A percentile compares a stretch with the other conserved stretches of the same genome.
These are phyloP conservation scores for Amphimedon queenslandica DNA, from an alignment of 37 sponge, comb jelly and placozoan species.

Conservation along the genomic window DNA sequence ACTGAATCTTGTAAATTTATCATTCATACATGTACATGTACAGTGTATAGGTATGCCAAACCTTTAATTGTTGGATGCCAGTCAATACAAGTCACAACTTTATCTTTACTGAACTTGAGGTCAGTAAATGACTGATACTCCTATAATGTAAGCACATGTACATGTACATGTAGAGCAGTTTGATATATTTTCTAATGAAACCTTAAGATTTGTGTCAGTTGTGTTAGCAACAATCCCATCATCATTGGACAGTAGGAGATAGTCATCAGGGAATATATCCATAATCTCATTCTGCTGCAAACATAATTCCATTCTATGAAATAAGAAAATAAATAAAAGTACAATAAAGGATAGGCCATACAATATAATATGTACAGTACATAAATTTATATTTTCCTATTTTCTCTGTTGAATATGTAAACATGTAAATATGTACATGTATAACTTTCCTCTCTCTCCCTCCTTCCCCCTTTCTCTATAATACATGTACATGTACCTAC, in stretches of 20 bases:
- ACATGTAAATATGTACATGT: not conserved
- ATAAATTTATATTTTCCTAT: no score
- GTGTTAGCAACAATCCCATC: constrained; percentile 83
- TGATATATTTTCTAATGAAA: no score
- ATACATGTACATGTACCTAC: no score
- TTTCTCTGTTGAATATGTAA: no score
- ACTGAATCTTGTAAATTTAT: no score
- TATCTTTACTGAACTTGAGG: constrained; percentile 93
- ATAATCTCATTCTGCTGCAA: constrained; percentile 95
- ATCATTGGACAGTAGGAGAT: constrained; percentile 59
- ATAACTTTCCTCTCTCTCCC: not conserved
- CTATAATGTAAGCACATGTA: constrained; percentile 19
- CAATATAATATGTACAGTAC: no score
- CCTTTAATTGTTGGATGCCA: constrained; percentile 98
- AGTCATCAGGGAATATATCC: constrained; percentile 89
- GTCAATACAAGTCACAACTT: constrained; percentile 85
- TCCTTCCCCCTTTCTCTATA: not conserved
- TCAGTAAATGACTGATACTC: constrained; percentile 99
- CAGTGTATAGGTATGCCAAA: no score
- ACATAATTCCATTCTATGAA: constrained; percentile 63
- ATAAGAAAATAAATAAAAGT: no score
- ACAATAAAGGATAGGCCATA: no score
- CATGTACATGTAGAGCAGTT: not conserved
- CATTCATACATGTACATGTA: no score
- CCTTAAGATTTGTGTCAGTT: constrained; percentile 82